phyloP scores from a whole-genome alignment of 2,888 invertebrate species.

The Deroplatys truncata region DNA sequence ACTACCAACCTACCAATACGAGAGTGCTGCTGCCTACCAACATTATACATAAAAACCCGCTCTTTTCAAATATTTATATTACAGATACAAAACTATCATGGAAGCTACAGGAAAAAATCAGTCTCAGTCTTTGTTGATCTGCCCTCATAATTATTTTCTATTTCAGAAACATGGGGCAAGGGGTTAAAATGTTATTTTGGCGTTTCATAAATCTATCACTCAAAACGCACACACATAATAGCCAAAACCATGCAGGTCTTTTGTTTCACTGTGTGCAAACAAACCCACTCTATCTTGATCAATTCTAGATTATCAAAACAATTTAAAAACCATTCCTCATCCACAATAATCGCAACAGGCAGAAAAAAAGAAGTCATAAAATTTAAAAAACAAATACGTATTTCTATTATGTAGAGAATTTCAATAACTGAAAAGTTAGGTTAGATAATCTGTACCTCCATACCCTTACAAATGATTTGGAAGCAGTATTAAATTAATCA shows the following conservation, averaged over 20 bases:
- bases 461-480: not conserved
- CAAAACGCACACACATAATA: not conserved
- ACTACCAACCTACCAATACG: too few relatives aligned
- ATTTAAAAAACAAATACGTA: not conserved
- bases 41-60: too few relatives aligned
- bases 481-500: not conserved
- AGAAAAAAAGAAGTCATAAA: not conserved
- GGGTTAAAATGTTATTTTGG: not conserved
- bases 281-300: not conserved
- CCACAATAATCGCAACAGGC: not conserved
- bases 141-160: too few relatives aligned
- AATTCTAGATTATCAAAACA: not conserved
- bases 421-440: not conserved
- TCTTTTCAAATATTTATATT: too few relatives aligned
- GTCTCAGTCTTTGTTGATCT: too few relatives aligned
- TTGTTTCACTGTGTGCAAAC: not conserved
- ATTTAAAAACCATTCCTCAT: not conserved
- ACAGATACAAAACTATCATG: too few relatives aligned
- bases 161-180: not conserved
- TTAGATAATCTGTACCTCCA: not conserved
- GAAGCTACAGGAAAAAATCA: too few relatives aligned
- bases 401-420: not conserved
- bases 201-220: not conserved
- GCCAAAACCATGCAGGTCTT: not conserved
- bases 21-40: too few relatives aligned